Percentiles rank a stretch among this genome's conserved stretches.
Conservation (phyloP, 1,140 invertebrate genomes). For the Phortica variegata region DNA sequence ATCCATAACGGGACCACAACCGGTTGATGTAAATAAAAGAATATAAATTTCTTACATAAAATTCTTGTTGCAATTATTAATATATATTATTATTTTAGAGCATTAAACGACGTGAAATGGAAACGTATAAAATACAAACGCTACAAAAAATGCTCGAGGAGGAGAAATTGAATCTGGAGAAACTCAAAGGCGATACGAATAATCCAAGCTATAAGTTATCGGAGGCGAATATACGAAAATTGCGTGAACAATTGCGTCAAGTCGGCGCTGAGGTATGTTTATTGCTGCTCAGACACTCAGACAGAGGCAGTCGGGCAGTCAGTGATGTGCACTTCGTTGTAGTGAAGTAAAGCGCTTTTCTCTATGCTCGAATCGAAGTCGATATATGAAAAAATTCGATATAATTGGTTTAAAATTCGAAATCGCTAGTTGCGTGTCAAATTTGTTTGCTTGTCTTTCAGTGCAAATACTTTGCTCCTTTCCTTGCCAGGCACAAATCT, state of each 20-base stretch:
- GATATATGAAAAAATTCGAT: too few relatives aligned
- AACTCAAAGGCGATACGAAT: slow-evolving; percentile 60
- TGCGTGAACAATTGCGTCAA: slow-evolving; percentile 52
- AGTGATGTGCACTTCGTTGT: too few relatives aligned
- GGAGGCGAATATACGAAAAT: slow-evolving; percentile 51
- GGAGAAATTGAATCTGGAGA: slow-evolving; percentile 74
- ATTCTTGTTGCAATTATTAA: slow-evolving; percentile 1
- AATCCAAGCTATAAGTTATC: slow-evolving; percentile 51
- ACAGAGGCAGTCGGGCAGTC: too few relatives aligned
- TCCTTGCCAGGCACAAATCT: too few relatives aligned
- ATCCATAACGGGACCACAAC: slow-evolving; percentile 82
- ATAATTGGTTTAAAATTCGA: too few relatives aligned
- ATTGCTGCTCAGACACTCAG: too few relatives aligned
- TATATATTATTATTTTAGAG: slow-evolving; percentile 61
- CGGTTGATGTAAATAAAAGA: slow-evolving; percentile 76
- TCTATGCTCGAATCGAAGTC: too few relatives aligned
- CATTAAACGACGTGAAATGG: slow-evolving; percentile 75
- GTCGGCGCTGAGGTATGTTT: slow-evolving; percentile 51
- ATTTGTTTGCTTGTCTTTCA: too few relatives aligned
- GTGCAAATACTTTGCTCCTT: too few relatives aligned
- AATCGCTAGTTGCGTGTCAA: too few relatives aligned
- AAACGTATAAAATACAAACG: slow-evolving; percentile 73
- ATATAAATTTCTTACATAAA: not conserved
- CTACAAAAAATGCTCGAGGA: slow-evolving; percentile 79
- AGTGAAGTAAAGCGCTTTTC: too few relatives aligned